These are phyloP conservation scores for Zophobas morio DNA, from an alignment of 1,140 invertebrate species.

Conservation along the genomic window DNA sequence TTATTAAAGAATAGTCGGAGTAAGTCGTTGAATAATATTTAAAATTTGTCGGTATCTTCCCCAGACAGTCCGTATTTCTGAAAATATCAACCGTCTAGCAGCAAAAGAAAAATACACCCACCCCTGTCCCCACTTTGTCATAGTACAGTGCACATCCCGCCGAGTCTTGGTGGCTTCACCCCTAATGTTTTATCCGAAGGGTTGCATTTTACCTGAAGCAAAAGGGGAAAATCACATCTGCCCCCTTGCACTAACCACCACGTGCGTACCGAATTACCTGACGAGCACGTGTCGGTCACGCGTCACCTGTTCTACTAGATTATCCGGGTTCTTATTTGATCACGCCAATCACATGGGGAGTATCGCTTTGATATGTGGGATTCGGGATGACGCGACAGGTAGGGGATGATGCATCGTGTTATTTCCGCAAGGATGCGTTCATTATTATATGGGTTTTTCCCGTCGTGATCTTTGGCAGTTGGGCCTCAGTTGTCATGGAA, in stretches of 20 bases:
- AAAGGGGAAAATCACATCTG: constrained; percentile 8
- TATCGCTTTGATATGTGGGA: constrained; percentile 11
- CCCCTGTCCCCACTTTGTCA: not conserved
- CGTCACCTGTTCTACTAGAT: constrained; percentile 59
- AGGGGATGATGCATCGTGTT: constrained; percentile 37
- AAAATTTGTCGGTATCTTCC: too few relatives aligned
- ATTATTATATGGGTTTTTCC: constrained; percentile 7
- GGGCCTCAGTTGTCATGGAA: not conserved
- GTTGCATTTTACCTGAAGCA: not conserved
- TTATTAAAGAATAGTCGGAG: too few relatives aligned
- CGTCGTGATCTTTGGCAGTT: constrained; percentile 12
- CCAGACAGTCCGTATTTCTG: too few relatives aligned
- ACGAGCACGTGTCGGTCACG: constrained; percentile 56
- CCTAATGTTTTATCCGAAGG: not conserved
- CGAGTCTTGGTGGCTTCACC: not conserved
- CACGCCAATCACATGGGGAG: not conserved
- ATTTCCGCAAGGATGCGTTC: constrained; percentile 21
- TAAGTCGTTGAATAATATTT: too few relatives aligned
- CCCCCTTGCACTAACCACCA: constrained; percentile 34
- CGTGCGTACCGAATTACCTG: constrained; percentile 35
- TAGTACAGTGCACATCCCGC: not conserved
- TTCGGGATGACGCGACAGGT: constrained; percentile 25
- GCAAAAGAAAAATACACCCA: too few relatives aligned
- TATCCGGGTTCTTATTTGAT: constrained; percentile 58
- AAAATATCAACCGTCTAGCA: too few relatives aligned